Conservation (phyloP, 92 coral and sea anemone species). For the Actinostola sp. region DNA sequence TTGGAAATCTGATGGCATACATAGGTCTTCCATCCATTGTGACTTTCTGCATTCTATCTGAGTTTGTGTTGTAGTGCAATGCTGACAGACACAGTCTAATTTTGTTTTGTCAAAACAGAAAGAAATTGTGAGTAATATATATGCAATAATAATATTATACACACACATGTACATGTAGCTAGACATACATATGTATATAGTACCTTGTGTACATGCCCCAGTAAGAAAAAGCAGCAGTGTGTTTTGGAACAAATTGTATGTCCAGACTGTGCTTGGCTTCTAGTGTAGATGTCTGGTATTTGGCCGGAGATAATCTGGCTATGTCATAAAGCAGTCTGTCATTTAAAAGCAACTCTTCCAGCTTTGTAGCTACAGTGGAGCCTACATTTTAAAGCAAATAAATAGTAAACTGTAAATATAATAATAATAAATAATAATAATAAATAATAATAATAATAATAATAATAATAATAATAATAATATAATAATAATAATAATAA, state of each 20-base stretch:
- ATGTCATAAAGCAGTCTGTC: slow-evolving; percentile 37
- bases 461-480: too few relatives aligned
- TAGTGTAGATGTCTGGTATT: slow-evolving; percentile 50
- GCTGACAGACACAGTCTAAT: slow-evolving; percentile 59
- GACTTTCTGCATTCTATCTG: slow-evolving; percentile 64
- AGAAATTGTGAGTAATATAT: background rate
- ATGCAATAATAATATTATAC: background rate
- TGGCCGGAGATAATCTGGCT: slow-evolving; percentile 42
- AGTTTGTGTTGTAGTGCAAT: slow-evolving; percentile 53
- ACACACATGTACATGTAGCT: background rate
- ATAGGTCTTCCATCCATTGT: slow-evolving; percentile 38
- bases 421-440: too few relatives aligned
- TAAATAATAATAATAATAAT: too few relatives aligned
- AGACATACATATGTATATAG: background rate
- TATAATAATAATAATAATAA: too few relatives aligned
- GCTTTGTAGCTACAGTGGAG: slow-evolving; percentile 13
- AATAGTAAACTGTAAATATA: too few relatives aligned
- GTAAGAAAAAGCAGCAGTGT: slow-evolving; percentile 58
- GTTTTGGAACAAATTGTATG: slow-evolving; percentile 47
- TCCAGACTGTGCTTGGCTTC: slow-evolving; percentile 61
- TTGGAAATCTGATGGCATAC: slow-evolving; percentile 47
- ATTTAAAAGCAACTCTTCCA: slow-evolving; percentile 34
- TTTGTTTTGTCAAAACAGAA: background rate
- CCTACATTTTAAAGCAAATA: too few relatives aligned
- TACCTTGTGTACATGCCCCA: slow-evolving; percentile 61